Evolutionary conservation across 1,140 invertebrate species (phyloP).

Genomic region (Pissodes strobi): DNA sequence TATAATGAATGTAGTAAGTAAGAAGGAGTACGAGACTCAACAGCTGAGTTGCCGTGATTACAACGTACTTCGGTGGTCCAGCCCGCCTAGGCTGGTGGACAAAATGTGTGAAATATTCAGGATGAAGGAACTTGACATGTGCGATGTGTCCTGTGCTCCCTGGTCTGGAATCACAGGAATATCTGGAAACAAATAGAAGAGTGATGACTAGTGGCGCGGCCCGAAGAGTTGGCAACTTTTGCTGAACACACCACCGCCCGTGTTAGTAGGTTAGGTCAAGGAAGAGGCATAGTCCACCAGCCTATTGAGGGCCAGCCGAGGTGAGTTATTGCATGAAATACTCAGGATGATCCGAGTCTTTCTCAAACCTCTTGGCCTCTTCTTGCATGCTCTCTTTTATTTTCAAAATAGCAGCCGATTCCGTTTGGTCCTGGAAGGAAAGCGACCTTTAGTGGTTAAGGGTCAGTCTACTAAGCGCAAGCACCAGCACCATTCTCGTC

Average conservation of each 20-base stretch:
- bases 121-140: conserved; percentile 39
- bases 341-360: conserved; percentile 95
- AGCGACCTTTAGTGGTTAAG: conserved; percentile 62
- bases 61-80: conserved; percentile 34
- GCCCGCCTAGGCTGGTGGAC: conserved; percentile 52
- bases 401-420: conserved; percentile 98
- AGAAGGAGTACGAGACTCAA: conserved; percentile 3
- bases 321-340: conserved; percentile 90
- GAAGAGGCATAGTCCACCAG: conserved; percentile 55
- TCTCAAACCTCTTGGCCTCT: conserved; percentile 99
- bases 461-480: conserved; percentile 56
- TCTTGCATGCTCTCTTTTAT: conserved; percentile 99
- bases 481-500: conserved; percentile 35
- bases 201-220: conserved; percentile 56
- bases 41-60: conserved; percentile 20
- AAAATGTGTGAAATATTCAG: conserved; percentile 32
- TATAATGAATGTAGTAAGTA: conserved; percentile 24
- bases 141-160: conserved; percentile 32
- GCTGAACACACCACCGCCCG: conserved; percentile 56
- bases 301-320: conserved; percentile 50
- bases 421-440: conserved; percentile 90
- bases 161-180: conserved; percentile 53
- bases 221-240: conserved; percentile 51
- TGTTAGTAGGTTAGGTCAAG: conserved; percentile 55
- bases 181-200: conserved; percentile 57